A percentile compares a stretch with the other conserved stretches of the same genome.
These are phyloP conservation scores for Paragorgia papillata DNA, from an alignment of 92 coral and sea anemone species.

Conservation along the genomic window DNA sequence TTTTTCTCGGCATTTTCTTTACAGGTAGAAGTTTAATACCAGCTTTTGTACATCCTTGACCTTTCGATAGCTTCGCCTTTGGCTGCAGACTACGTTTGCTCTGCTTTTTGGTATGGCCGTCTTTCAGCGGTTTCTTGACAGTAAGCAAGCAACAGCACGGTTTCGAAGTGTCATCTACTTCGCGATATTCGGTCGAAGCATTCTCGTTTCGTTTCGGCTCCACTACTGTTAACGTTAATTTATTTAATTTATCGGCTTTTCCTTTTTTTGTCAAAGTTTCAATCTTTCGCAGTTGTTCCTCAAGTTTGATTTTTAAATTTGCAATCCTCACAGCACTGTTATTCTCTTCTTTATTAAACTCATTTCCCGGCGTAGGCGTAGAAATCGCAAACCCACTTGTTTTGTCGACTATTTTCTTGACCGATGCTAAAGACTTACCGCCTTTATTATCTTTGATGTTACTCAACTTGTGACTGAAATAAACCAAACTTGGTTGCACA, in stretches of 20 bases:
- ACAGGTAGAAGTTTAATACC: background rate
- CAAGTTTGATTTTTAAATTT: slow-evolving; percentile 16
- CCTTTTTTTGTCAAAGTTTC: slow-evolving; percentile 2
- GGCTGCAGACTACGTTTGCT: background rate
- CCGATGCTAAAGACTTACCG: no score
- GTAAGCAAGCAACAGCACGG: background rate
- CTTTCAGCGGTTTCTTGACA: background rate
- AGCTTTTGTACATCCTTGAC: background rate
- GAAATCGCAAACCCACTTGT: background rate
- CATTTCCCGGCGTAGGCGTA: background rate
- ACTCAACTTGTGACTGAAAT: background rate
- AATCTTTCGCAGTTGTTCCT: slow-evolving; percentile 26
- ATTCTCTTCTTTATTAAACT: background rate
- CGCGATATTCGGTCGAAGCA: background rate
- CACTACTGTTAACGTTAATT: background rate
- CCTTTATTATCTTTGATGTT: background rate
- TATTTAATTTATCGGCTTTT: background rate
- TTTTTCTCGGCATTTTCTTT: background rate
- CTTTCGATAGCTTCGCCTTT: slow-evolving; percentile 8
- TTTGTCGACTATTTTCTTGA: background rate
- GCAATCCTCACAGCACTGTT: slow-evolving; percentile 27
- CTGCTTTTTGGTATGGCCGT: background rate
- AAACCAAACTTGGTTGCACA: background rate
- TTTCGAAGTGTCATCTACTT: background rate
- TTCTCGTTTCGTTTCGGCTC: background rate